These are phyloP conservation scores for Diplodus puntazzo DNA, from an alignment of 2,797 vertebrate species.

Conservation along the genomic window DNA sequence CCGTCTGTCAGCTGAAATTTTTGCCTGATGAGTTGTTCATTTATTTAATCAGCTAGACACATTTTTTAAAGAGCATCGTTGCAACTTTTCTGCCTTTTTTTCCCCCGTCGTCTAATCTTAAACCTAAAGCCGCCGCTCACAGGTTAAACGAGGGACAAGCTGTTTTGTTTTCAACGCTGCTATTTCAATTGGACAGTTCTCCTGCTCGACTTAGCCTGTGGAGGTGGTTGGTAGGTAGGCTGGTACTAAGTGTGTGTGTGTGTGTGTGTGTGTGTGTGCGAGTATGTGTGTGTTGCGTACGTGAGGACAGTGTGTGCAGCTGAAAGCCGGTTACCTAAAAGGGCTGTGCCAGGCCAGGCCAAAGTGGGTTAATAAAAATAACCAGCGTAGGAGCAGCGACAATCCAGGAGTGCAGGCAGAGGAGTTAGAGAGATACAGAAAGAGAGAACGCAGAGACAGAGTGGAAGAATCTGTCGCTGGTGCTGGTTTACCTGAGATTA, in stretches of 20 bases:
- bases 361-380: conserved; percentile 90
- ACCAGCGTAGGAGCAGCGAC: conserved; percentile 86
- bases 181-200: conserved; percentile 77
- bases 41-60: conserved; percentile 5
- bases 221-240: conserved; percentile 81
- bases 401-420: conserved; percentile 85
- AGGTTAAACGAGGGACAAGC: conserved; percentile 68
- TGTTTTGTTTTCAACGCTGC: conserved; percentile 68
- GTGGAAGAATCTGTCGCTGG: conserved; percentile 62
- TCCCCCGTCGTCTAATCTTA: conserved; percentile 42
- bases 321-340: conserved; percentile 90
- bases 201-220: conserved; percentile 80
- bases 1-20: conserved; percentile 14
- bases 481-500: conserved; percentile 52
- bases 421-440: conserved; percentile 74
- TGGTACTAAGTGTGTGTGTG: conserved; percentile 59
- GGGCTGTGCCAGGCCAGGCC: conserved; percentile 84
- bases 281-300: conserved; percentile 64
- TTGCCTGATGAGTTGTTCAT: conserved; percentile 11
- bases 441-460: conserved; percentile 60
- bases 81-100: conserved; percentile 27
- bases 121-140: conserved; percentile 50
- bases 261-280: too few species aligned
- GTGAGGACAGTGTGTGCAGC: conserved; percentile 82
- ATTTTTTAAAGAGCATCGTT: conserved; percentile 25